Evolutionary conservation across 2,888 invertebrate species (phyloP).

Genomic region (Caradrina clavipalpis): DNA sequence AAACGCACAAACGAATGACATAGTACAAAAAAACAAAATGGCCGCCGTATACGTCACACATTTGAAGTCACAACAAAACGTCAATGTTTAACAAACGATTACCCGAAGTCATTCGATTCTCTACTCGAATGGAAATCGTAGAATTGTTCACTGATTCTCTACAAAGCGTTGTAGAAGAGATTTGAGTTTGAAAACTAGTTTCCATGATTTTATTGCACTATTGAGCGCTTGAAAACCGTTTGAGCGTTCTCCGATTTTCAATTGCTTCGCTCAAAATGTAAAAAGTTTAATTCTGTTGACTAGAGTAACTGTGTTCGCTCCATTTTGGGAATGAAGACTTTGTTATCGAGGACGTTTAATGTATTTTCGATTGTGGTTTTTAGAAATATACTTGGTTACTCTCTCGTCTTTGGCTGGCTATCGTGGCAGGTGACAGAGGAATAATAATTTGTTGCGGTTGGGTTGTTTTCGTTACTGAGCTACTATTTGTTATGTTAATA

Average conservation of each 20-base stretch:
- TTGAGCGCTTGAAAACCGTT: constrained; percentile 26
- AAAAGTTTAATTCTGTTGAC: constrained; percentile 36
- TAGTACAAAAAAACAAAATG: constrained; percentile 10
- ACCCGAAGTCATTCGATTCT: constrained; percentile 11
- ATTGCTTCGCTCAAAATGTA: constrained; percentile 32
- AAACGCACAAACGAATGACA: not conserved
- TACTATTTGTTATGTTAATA: too few species aligned
- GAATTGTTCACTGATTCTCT: constrained; percentile 29
- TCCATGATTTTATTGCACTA: constrained; percentile 45
- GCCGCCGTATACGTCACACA: constrained; percentile 23
- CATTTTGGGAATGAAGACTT: not conserved
- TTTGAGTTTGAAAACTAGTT: constrained; percentile 46
- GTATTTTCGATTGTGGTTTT: too few species aligned
- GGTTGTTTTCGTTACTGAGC: too few species aligned
- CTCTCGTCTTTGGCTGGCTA: too few species aligned
- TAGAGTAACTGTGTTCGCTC: not conserved
- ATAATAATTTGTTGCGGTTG: too few species aligned
- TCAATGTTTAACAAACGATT: constrained; percentile 26
- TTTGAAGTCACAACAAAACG: constrained; percentile 18
- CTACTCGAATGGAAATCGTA: constrained; percentile 29
- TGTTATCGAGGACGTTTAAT: not conserved
- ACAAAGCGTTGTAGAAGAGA: constrained; percentile 15
- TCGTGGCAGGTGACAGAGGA: too few species aligned
- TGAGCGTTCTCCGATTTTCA: constrained; percentile 34
- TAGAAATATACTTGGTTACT: too few species aligned